Evolutionary conservation across 2,113 vertebrate species (phyloP).

Genomic region (Panurus biarmicus): DNA sequence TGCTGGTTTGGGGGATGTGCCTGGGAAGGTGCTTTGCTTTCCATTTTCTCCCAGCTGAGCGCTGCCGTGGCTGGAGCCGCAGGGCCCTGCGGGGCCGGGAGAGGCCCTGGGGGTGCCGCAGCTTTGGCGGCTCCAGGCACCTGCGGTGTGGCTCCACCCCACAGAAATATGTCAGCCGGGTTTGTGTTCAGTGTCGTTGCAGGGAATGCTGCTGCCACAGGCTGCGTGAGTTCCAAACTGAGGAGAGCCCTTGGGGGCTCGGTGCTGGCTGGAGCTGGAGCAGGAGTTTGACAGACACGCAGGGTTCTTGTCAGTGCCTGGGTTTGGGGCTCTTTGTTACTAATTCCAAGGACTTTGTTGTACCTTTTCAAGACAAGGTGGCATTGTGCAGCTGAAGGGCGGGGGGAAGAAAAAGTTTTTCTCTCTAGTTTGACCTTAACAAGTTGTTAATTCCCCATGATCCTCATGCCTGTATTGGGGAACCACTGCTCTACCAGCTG

Average conservation of each 20-base stretch:
- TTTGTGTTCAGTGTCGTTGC: accelerated
- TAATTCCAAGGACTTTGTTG: not conserved
- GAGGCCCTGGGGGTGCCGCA: not conserved
- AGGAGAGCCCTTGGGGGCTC: not conserved
- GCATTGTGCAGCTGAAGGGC: not conserved
- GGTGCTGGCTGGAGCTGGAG: not conserved
- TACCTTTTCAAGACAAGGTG: not conserved
- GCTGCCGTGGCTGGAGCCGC: not conserved
- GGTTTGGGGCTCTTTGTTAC: not conserved
- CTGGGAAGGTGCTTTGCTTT: not conserved
- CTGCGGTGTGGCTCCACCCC: accelerated
- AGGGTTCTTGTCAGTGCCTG: not conserved
- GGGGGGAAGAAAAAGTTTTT: not conserved
- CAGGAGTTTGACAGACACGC: not conserved
- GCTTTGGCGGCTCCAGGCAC: not conserved
- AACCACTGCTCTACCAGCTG: constrained; percentile 36
- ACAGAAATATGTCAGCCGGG: accelerated
- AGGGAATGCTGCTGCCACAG: accelerated
- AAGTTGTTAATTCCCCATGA: constrained; percentile 41
- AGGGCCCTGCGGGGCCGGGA: too few species aligned
- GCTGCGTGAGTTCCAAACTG: not conserved
- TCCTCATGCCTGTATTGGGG: not conserved
- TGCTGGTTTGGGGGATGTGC: not conserved
- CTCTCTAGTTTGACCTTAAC: constrained; percentile 17
- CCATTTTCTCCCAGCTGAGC: accelerated